These are phyloP conservation scores for Drosophila virilis DNA, from an alignment of 1,140 invertebrate species.

Conservation along the genomic window DNA sequence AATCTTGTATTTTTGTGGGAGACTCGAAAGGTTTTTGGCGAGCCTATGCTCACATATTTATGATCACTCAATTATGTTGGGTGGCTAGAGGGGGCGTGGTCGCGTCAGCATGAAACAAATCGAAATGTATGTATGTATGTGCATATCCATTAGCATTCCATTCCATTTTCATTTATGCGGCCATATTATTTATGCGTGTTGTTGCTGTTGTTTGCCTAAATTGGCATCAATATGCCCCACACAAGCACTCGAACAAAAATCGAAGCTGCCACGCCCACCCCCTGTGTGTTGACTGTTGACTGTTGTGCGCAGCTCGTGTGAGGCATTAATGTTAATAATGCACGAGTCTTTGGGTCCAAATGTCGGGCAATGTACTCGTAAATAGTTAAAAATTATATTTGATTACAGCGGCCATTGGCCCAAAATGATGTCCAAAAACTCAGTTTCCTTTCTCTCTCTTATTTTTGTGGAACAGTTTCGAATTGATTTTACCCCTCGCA, in stretches of 20 bases:
- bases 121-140: constrained; percentile 15
- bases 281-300: constrained; percentile 18
- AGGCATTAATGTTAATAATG: constrained; percentile 76
- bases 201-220: constrained; percentile 19
- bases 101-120: constrained; percentile 7
- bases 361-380: constrained; percentile 67
- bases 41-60: constrained; percentile 65
- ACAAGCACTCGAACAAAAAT: constrained; percentile 13
- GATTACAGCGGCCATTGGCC: constrained; percentile 51
- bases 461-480: constrained; percentile 25
- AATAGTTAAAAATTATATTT: constrained; percentile 82
- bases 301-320: constrained; percentile 45
- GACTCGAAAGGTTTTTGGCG: constrained; percentile 11
- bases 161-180: constrained; percentile 59
- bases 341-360: constrained; percentile 52
- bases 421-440: constrained; percentile 18
- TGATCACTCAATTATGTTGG: constrained; percentile 67
- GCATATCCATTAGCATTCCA: constrained; percentile 40
- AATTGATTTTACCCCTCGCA: constrained; percentile 58
- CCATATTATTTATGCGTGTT: constrained; percentile 63
- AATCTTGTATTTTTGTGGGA: constrained; percentile 44
- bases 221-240: constrained; percentile 51
- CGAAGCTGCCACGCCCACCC: constrained; percentile 24
- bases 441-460: neutral
- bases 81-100: constrained; percentile 1